Conservation (phyloP, 2,797 vertebrate genomes). For the Arctocebus calabarensis region DNA sequence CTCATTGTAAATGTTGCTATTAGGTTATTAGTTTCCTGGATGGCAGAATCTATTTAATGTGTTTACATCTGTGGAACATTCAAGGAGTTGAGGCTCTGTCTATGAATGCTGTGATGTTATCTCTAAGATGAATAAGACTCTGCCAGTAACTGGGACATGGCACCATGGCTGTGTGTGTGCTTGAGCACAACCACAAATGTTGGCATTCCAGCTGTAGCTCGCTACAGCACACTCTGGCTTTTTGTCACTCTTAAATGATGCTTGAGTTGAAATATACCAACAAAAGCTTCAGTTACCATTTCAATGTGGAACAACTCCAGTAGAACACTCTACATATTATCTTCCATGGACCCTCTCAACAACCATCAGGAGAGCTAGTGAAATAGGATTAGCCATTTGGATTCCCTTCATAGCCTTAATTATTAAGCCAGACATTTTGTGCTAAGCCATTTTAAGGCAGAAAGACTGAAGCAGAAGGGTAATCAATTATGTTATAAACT, state of each 20-base stretch:
- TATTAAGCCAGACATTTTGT: constrained; percentile 15
- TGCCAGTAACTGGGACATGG: not conserved
- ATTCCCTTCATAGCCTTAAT: not conserved
- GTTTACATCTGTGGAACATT: not conserved
- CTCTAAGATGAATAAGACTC: not conserved
- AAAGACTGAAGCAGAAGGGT: constrained; percentile 41
- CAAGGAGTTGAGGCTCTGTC: not conserved
- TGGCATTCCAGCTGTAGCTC: not conserved
- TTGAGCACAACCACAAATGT: accelerated
- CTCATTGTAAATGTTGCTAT: not conserved
- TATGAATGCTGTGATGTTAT: not conserved
- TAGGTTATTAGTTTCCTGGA: not conserved
- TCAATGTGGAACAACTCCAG: not conserved
- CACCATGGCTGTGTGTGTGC: too few species aligned
- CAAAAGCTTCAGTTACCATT: not conserved
- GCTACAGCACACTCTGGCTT: not conserved
- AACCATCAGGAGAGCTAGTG: not conserved
- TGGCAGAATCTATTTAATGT: not conserved
- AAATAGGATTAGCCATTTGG: not conserved
- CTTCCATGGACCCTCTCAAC: not conserved
- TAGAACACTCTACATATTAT: not conserved
- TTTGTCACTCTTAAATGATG: not conserved
- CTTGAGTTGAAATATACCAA: not conserved
- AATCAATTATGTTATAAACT: constrained; percentile 49
- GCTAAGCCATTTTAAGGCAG: constrained; percentile 35